These are phyloP conservation scores for Haliaeetus leucogaster DNA, from an alignment of 2,113 vertebrate genomes.

Conservation along the genomic window DNA sequence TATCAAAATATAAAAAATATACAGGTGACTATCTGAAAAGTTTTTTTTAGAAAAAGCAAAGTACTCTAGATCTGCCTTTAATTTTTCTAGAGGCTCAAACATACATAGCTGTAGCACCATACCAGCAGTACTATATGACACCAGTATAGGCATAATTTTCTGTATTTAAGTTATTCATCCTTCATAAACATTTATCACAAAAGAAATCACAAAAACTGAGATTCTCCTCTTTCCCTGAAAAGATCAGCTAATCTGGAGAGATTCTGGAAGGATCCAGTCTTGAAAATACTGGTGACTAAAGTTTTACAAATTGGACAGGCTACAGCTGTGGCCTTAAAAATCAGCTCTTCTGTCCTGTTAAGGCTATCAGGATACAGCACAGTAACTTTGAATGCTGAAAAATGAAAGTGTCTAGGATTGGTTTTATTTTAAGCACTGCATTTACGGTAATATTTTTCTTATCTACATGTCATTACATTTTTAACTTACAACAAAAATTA, in stretches of 20 bases:
- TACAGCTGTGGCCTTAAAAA: not conserved
- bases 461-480: not conserved
- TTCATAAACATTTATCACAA: not conserved
- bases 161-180: not conserved
- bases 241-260: not conserved
- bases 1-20: not conserved
- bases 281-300: not conserved
- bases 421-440: not conserved
- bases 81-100: not conserved
- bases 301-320: not conserved
- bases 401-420: not conserved
- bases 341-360: not conserved
- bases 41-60: not conserved
- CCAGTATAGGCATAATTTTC: not conserved
- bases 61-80: not conserved
- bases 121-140: not conserved
- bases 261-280: not conserved
- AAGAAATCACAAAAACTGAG: not conserved
- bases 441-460: not conserved
- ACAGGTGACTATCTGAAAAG: not conserved
- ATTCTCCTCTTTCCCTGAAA: not conserved
- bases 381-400: not conserved
- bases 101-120: not conserved
- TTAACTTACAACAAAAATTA: not conserved
- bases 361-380: not conserved